Evolutionary conservation across 2,113 vertebrate species (phyloP).

Genomic region (Acrocephalus arundinaceus): DNA sequence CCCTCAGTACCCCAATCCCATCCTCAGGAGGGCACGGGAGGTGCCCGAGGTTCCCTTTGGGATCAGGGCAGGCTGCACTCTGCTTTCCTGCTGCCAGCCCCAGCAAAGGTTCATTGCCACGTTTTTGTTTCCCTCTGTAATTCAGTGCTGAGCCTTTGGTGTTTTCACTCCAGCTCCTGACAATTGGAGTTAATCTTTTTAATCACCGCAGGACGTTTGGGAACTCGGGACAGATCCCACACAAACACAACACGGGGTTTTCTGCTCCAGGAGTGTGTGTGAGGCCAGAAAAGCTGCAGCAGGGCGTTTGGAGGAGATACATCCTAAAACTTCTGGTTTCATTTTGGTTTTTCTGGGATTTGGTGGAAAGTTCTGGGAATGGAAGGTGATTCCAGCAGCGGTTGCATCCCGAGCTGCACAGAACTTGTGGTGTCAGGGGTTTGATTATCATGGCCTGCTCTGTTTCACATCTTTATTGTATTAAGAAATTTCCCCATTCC

Average conservation of each 20-base stretch:
- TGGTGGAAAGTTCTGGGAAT: fast-evolving
- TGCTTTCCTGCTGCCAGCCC: not conserved
- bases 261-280: not conserved
- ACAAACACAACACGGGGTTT: fast-evolving
- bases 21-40: not conserved
- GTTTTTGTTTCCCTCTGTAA: not conserved
- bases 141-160: not conserved
- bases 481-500: not conserved
- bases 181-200: not conserved
- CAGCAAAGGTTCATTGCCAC: not conserved
- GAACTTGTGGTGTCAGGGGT: not conserved
- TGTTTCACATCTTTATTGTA: fast-evolving
- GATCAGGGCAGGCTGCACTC: not conserved
- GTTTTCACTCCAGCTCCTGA: not conserved
- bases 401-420: fast-evolving
- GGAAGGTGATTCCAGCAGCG: not conserved
- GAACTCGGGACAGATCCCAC: not conserved
- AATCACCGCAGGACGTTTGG: not conserved
- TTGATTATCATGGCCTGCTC: not conserved
- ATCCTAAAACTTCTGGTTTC: fast-evolving
- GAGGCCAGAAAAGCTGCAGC: fast-evolving
- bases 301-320: fast-evolving
- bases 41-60: not conserved
- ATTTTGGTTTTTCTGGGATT: not conserved
- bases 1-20: fast-evolving